Evolutionary conservation across 2,797 vertebrate species (phyloP).

Genomic region (Hydrolagus colliei): DNA sequence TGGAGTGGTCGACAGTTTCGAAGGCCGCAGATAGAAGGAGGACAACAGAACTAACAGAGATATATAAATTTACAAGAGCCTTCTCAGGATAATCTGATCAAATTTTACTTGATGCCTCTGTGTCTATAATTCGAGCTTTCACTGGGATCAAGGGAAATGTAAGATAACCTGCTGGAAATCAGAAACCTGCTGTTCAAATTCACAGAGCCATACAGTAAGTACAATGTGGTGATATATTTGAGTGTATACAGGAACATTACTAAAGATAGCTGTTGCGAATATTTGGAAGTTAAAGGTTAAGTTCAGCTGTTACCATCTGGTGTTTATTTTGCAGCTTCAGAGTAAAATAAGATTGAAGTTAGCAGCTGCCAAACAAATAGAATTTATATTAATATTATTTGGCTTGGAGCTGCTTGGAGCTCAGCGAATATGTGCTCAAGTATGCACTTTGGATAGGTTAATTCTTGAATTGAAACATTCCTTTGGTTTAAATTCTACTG

Average conservation of each 20-base stretch:
- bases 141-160: neutral
- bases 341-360: conserved; percentile 11
- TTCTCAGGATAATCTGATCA: neutral
- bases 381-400: conserved; percentile 18
- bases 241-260: neutral
- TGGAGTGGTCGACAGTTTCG: too few relatives aligned
- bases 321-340: conserved; percentile 11
- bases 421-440: neutral
- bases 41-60: too few relatives aligned
- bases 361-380: conserved; percentile 12
- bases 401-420: neutral
- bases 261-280: conserved; percentile 7
- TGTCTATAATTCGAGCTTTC: neutral
- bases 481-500: too few relatives aligned
- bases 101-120: neutral
- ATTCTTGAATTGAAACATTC: too few relatives aligned
- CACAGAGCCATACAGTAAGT: too few relatives aligned
- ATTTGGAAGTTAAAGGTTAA: conserved; percentile 10
- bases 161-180: neutral
- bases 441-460: too few relatives aligned
- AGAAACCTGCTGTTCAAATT: neutral
- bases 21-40: too few relatives aligned
- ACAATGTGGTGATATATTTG: too few relatives aligned
- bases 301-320: conserved; percentile 20
- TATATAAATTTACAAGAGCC: neutral